Evolutionary conservation across 2,797 vertebrate genomes (phyloP).

Genomic region (Thalassophryne amazonica): DNA sequence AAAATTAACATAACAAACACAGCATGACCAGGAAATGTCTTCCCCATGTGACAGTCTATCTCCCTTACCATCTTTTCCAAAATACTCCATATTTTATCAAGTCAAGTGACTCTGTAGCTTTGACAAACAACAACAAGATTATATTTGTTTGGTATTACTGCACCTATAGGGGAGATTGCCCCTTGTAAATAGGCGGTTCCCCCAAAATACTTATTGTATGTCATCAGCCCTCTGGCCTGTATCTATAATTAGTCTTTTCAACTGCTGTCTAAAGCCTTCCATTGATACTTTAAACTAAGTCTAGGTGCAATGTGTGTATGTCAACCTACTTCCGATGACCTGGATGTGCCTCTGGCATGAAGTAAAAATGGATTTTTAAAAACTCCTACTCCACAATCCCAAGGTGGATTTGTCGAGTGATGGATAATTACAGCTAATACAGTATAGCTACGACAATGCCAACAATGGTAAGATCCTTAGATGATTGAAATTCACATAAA

Average conservation of each 20-base stretch:
- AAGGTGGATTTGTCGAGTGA: conserved; percentile 25
- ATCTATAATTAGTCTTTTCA: conserved; percentile 70
- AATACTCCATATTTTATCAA: no score
- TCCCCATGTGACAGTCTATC: background rate
- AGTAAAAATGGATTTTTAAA: conserved; percentile 39
- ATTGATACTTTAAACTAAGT: conserved; percentile 29
- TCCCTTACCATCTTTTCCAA: background rate
- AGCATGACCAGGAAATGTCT: background rate
- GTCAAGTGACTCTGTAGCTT: background rate
- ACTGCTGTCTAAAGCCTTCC: conserved; percentile 24
- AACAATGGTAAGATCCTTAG: no score
- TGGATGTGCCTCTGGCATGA: conserved; percentile 41
- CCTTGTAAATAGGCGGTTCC: background rate
- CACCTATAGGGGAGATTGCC: background rate
- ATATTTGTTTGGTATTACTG: background rate
- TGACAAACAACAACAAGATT: no score
- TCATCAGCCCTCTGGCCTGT: conserved; percentile 30
- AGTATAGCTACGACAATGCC: no score
- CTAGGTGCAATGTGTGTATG: conserved; percentile 31
- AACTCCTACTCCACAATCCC: conserved; percentile 1
- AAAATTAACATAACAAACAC: background rate
- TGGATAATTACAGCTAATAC: conserved; percentile 30
- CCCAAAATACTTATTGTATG: conserved; percentile 36
- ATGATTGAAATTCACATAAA: no score
- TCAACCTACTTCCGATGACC: conserved; percentile 33